Conservation (phyloP, 2,797 vertebrate species). For the Parotocinclus haroldoi region DNA sequence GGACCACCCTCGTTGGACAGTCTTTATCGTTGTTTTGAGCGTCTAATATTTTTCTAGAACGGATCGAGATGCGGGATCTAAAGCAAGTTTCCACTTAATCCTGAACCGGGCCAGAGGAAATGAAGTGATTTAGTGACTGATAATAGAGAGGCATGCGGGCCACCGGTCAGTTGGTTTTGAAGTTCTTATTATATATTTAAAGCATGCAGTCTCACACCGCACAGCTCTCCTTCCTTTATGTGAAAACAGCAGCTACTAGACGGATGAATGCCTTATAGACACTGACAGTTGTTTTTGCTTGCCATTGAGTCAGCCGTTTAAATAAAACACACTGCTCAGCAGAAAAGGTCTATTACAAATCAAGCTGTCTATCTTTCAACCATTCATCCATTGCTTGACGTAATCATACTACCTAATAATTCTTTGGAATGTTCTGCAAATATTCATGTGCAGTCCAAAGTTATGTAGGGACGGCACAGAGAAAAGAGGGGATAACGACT, state of each 20-base stretch:
- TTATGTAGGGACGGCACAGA: neutral
- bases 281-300: conserved; percentile 23
- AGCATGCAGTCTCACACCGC: conserved; percentile 24
- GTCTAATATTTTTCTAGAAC: neutral
- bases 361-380: conserved; percentile 1
- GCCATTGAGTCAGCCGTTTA: neutral
- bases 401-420: conserved; percentile 13
- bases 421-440: conserved; percentile 29
- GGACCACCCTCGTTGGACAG: conserved; percentile 10
- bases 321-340: conserved; percentile 12
- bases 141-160: neutral
- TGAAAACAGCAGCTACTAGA: conserved; percentile 22
- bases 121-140: neutral
- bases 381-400: conserved; percentile 26
- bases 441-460: conserved; percentile 29
- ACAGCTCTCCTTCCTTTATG: conserved; percentile 7
- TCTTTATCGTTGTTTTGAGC: conserved; percentile 3
- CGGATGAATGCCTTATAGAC: conserved; percentile 32
- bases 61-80: neutral
- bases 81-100: neutral
- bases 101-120: neutral
- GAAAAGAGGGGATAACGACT: too few relatives aligned
- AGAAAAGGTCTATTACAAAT: conserved; percentile 3
- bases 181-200: conserved; percentile 35
- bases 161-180: conserved; percentile 10